A percentile compares a stretch with the other conserved stretches of the same genome.
phyloP scores from a whole-genome alignment of 2,113 vertebrate genomes.

The Dendropsophus ebraccatus region DNA sequence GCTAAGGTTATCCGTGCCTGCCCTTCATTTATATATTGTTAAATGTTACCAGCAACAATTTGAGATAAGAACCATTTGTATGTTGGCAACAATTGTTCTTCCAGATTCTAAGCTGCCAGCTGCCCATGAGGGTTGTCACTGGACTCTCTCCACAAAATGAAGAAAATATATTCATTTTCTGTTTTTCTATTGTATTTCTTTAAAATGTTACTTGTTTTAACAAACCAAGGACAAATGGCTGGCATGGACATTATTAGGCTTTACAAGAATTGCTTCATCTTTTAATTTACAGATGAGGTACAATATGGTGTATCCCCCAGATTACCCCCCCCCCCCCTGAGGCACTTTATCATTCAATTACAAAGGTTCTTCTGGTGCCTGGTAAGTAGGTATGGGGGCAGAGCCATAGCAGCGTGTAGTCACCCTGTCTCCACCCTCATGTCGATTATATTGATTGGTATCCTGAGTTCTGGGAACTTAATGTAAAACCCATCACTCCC shows the following conservation, averaged over 20 bases:
- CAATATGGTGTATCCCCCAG: constrained; percentile 29
- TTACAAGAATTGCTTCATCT: constrained; percentile 22
- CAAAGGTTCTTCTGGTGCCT: constrained; percentile 20
- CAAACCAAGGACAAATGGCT: constrained; percentile 33
- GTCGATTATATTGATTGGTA: too few relatives aligned
- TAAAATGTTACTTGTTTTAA: constrained; percentile 7
- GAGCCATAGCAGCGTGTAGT: too few relatives aligned
- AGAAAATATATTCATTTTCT: constrained; percentile 21
- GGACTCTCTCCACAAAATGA: constrained; percentile 29
- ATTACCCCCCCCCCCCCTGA: constrained; percentile 2
- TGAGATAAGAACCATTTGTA: constrained; percentile 38
- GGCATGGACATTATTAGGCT: constrained; percentile 5
- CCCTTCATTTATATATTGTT: constrained; percentile 11
- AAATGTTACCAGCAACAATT: constrained; percentile 36
- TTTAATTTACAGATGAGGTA: constrained; percentile 24
- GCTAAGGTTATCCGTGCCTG: constrained; percentile 25
- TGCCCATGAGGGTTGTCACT: constrained; percentile 38
- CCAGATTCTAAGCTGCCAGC: constrained; percentile 19
- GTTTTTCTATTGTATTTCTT: not conserved
- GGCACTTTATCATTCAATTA: constrained; percentile 39
- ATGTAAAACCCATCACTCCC: too few relatives aligned
- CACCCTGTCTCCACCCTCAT: too few relatives aligned
- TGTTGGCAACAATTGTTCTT: constrained; percentile 25
- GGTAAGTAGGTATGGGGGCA: too few relatives aligned
- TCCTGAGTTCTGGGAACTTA: too few relatives aligned